A percentile compares a stretch with the other conserved stretches of the same genome.
Evolutionary conservation across 1,140 invertebrate genomes (phyloP).

Genomic region (Bombus sylvicola): DNA sequence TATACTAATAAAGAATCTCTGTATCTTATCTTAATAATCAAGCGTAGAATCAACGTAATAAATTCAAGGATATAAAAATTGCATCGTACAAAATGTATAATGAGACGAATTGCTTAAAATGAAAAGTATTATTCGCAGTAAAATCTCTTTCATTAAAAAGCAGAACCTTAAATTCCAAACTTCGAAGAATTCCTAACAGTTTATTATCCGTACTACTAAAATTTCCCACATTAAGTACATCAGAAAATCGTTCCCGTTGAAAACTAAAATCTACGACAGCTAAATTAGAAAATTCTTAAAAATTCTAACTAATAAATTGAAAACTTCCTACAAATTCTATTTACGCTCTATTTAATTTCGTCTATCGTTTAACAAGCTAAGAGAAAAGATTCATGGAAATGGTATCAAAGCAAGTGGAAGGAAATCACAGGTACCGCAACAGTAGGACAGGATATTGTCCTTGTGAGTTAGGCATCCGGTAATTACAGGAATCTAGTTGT

Average conservation of each 20-base stretch:
- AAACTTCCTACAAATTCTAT: background rate
- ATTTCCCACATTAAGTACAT: no score
- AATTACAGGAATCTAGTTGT: constrained; percentile 54
- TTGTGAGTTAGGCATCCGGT: constrained; percentile 49
- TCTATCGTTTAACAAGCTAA: background rate
- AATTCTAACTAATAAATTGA: background rate
- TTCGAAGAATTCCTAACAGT: no score
- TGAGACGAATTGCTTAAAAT: no score
- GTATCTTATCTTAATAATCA: background rate
- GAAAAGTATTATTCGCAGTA: background rate
- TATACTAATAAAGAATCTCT: background rate
- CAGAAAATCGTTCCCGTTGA: no score
- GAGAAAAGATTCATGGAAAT: background rate
- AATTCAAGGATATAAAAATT: background rate
- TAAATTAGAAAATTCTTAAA: background rate
- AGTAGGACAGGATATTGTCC: background rate
- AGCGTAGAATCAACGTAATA: background rate
- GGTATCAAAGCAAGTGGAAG: background rate
- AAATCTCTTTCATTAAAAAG: background rate
- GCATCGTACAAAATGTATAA: no score
- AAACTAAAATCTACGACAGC: no score
- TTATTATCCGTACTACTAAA: no score
- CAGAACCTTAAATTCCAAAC: background rate
- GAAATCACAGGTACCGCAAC: background rate
- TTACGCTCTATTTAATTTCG: background rate